phyloP scores from a whole-genome alignment of 1,140 invertebrate genomes.

The Brachionus calyciflorus region DNA sequence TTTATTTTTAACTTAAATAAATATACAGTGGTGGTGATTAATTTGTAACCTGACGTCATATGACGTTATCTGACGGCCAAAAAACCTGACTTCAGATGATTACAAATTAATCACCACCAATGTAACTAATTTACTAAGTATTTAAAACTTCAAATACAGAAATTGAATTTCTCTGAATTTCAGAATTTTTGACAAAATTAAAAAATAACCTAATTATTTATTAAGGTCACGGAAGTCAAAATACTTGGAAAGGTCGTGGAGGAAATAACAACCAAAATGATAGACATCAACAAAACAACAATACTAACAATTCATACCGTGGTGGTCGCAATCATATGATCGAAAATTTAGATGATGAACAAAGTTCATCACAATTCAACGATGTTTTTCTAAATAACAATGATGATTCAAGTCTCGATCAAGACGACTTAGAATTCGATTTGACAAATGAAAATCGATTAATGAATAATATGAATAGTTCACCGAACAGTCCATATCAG shows the following conservation, averaged over 20 bases:
- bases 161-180: no score
- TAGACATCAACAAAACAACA: not conserved
- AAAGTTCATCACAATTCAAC: slow-evolving; percentile 28
- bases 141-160: no score
- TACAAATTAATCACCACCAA: no score
- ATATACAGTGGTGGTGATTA: no score
- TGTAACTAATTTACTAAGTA: no score
- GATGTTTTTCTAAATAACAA: slow-evolving; percentile 21
- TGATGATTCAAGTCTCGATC: slow-evolving; percentile 25
- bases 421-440: not conserved
- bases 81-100: no score
- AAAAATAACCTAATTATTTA: no score
- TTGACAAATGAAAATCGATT: not conserved
- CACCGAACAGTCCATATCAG: slow-evolving; percentile 4
- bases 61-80: no score
- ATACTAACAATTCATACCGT: not conserved
- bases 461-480: not conserved
- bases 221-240: no score
- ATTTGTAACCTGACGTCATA: no score
- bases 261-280: not conserved
- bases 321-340: not conserved
- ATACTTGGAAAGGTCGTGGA: not conserved
- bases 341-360: not conserved
- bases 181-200: no score
- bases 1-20: no score